Base-by-base conservation (phyloP, 2,888 invertebrate species). In the Macaria notata region DNA sequence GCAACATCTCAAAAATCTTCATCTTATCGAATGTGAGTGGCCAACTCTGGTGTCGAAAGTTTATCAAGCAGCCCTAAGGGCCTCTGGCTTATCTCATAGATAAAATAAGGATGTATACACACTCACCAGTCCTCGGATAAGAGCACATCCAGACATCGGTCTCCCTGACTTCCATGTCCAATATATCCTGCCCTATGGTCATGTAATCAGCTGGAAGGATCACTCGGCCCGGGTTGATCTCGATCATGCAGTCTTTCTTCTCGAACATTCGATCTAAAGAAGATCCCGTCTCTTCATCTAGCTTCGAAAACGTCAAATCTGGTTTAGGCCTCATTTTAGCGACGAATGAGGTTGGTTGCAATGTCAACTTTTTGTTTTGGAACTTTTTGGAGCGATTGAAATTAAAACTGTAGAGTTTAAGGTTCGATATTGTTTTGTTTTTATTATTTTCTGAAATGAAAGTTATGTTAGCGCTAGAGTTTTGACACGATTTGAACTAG, bases 141-240 rank as follows among this genome's bases (percentile, higher is more conserved):
- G 97, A 97, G 46, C 96, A 94, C 80, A 98, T 92, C 95, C 97
- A 97, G 0, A 97, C 94, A 78, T 98, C 98, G 67, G 95, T 95
- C 3, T 94, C 92, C 53, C 94, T 88, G 3, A 97, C 93, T 54
- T 95, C 92, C 78, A 97, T 93, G 55, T 95, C 94, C 56, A 94
- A 80, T 56, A 97, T 95, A 66, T 94, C 93, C 66, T 94, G 93
- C 0, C 94, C 95, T 39, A 95, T 93, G 9, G 93, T 93, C 68
- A 92, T 89, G 71, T 93, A 96, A 69, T 94, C 93, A 0, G 94
- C 93, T 0, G 96, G 96, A 61, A 96, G 76, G 29, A 96, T 86
- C 61, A 94, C 94, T 54, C 92, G 88, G 0, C 96, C 95, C 0
- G 96, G 96, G 72, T 94, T 93, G 9, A 95, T 95, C 77, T 94